Percentiles rank a stretch among this genome's conserved stretches.
These are phyloP conservation scores for Drosophila equinoxialis DNA, from an alignment of 1,140 invertebrate genomes.

Conservation along the genomic window DNA sequence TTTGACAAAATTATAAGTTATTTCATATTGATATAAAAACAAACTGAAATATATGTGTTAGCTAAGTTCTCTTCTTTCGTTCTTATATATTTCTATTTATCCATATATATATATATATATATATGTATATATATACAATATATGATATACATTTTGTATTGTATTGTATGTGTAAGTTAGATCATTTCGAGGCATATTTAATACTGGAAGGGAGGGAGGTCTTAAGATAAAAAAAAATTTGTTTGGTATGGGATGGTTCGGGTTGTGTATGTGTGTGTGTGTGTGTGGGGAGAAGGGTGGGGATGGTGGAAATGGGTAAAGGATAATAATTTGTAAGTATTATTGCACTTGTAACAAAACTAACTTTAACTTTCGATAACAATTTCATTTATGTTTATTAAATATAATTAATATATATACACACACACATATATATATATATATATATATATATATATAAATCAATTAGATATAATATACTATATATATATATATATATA, in stretches of 20 bases:
- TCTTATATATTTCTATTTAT: neutral
- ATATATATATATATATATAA: conserved; percentile 57
- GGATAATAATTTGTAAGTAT: conserved; percentile 34
- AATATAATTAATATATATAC: conserved; percentile 45
- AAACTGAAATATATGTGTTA: neutral
- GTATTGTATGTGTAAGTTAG: conserved; percentile 14
- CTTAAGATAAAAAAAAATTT: neutral
- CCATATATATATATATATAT: neutral
- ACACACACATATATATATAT: conserved; percentile 53
- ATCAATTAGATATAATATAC: too few relatives aligned
- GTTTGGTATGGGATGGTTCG: too few relatives aligned
- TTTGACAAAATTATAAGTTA: conserved; percentile 22
- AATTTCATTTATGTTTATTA: conserved; percentile 62
- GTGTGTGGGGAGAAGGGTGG: too few relatives aligned
- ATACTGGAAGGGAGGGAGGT: neutral
- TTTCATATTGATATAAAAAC: neutral
- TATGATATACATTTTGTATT: neutral
- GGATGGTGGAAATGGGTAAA: neutral
- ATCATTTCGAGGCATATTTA: conserved; percentile 13
- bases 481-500: conserved; percentile 58
- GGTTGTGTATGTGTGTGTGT: too few relatives aligned
- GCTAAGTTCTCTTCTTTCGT: neutral
- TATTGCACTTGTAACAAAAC: conserved; percentile 80
- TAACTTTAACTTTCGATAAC: conserved; percentile 77
- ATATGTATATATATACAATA: neutral